Conservation (phyloP, 2,888 invertebrate species). For the Falcaria lacertinaria region DNA sequence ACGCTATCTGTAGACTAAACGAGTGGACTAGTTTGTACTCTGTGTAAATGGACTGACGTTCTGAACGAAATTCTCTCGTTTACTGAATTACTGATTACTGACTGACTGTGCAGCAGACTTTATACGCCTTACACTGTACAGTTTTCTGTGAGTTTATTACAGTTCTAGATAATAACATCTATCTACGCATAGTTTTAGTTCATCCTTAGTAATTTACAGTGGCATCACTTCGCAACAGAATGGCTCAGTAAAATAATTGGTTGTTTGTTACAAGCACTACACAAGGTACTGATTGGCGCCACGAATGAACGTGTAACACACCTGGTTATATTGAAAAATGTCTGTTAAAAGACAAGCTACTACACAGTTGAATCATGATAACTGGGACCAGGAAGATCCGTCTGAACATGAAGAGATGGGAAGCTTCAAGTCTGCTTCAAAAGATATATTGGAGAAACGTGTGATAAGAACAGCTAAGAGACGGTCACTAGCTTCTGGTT, state of each 20-base stretch:
- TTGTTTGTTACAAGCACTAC: no score
- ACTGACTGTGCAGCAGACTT: no score
- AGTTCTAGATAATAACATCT: no score
- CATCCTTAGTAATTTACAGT: no score
- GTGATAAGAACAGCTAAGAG: conserved; percentile 89
- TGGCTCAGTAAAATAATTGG: conserved; percentile 1
- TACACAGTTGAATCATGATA: conserved; percentile 88
- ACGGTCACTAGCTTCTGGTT: conserved; percentile 51
- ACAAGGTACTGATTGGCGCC: conserved; percentile 15
- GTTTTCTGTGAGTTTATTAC: no score
- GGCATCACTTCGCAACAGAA: conserved; percentile 14
- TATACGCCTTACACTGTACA: no score
- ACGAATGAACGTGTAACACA: conserved; percentile 6
- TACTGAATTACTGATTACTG: no score
- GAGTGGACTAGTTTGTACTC: no score
- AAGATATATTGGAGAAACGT: conserved; percentile 86
- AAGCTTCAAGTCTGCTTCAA: conserved; percentile 81
- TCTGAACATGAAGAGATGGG: conserved; percentile 85
- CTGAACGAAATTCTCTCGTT: no score
- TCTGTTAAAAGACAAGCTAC: conserved; percentile 87
- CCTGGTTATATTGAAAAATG: conserved; percentile 79
- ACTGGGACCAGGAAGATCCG: conserved; percentile 90
- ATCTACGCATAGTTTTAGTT: no score
- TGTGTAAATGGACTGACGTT: no score
- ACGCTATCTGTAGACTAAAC: no score